Percentiles rank a stretch among this genome's conserved stretches.
Conservation (phyloP, 1,140 invertebrate species). For the Episyrphus balteatus region DNA sequence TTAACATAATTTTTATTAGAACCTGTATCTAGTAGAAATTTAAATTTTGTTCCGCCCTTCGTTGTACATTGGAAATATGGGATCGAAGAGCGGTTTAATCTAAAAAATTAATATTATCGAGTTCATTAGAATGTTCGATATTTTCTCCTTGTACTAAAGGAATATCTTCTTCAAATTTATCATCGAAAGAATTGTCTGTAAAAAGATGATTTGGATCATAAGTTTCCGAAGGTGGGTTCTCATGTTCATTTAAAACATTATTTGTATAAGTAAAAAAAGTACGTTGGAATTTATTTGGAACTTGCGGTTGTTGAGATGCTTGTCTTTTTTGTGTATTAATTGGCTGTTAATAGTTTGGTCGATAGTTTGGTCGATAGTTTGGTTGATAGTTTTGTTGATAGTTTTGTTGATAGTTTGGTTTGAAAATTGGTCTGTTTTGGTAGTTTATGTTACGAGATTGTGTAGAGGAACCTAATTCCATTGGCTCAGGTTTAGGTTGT, state of each 20-base stretch:
- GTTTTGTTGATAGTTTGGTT: no score
- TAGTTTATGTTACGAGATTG: neutral
- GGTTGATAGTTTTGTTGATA: no score
- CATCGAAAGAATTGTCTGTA: neutral
- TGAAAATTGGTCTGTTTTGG: no score
- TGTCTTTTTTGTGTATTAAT: neutral
- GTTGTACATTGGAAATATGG: neutral
- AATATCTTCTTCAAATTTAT: no score
- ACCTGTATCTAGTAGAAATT: neutral
- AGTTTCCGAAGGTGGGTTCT: neutral
- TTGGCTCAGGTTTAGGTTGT: neutral
- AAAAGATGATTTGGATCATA: neutral
- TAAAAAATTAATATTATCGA: neutral
- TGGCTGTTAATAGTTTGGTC: no score
- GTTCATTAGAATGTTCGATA: neutral
- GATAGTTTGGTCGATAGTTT: no score
- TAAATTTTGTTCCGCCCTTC: neutral
- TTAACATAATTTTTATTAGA: no score
- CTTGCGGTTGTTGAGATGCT: neutral
- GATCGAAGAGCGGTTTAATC: neutral
- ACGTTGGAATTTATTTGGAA: neutral
- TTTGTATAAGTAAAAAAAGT: neutral
- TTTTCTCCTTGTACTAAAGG: no score
- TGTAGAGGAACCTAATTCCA: neutral
- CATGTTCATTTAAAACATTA: neutral